A percentile compares a stretch with the other conserved stretches of the same genome.
Conservation (phyloP, 2,797 vertebrate genomes). For the Scleropages formosus region DNA sequence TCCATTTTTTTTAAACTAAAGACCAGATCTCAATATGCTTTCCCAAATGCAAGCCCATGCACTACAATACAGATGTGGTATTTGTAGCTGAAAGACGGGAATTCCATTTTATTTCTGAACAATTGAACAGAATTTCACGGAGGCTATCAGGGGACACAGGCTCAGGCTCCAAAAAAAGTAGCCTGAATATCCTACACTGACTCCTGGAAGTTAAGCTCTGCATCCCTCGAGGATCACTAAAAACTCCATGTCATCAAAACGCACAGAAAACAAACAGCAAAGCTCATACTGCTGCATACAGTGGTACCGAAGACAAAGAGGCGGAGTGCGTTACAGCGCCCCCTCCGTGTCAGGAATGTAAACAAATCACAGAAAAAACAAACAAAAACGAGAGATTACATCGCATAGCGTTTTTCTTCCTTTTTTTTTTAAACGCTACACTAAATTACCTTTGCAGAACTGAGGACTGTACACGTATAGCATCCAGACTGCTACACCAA, state of each 20-base stretch:
- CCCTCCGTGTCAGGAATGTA: conserved; percentile 1
- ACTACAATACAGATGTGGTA: no score
- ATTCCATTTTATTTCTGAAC: no score
- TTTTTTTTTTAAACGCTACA: conserved; percentile 26
- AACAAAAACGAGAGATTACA: conserved; percentile 29
- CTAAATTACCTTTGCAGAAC: conserved; percentile 38
- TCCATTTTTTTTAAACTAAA: no score
- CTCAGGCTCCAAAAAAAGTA: no score
- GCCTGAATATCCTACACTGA: no score
- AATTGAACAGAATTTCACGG: no score
- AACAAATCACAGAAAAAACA: conserved; percentile 22
- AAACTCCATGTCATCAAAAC: conserved; percentile 13
- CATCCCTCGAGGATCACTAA: neutral
- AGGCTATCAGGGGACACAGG: no score
- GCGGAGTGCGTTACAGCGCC: conserved; percentile 1
- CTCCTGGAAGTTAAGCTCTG: neutral
- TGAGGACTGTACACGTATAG: conserved; percentile 57
- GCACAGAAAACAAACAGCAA: conserved; percentile 4
- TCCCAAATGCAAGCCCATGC: no score
- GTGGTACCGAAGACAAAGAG: neutral
- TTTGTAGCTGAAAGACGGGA: no score
- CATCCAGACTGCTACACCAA: conserved; percentile 56
- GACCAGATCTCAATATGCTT: no score
- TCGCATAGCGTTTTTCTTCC: conserved; percentile 32
- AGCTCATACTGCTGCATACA: conserved; percentile 29